Evolutionary conservation across 2,888 invertebrate genomes (phyloP), one percentile per base, ranked within the genome.

Genomic region (Dryococelus australis): DNA sequence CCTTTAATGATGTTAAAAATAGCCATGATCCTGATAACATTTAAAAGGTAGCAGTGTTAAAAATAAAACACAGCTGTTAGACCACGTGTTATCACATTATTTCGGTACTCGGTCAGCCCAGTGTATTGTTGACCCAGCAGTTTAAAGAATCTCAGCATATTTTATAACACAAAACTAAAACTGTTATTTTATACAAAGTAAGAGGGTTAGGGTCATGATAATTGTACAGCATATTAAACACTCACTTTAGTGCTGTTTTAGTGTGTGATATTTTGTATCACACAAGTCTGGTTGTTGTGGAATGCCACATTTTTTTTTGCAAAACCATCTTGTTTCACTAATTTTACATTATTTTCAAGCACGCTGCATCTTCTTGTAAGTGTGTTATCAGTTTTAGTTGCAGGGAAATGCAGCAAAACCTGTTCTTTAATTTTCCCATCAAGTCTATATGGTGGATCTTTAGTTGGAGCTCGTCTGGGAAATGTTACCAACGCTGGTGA

Each of bases 381-480:
- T n/a, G n/a, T n/a, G 6, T 26, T 24, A n/a, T 80, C 24, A n/a
- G 26, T 80, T 80, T 80, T 80, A 80, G 80, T 80, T n/a, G 80
- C 27, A 10, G 26, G 80, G 80, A n/a, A 80, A 24, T 80, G 24
- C 24, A 80, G 26, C 4, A 80, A 24, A n/a, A 80, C 13, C 4
- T 80, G n/a, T 80, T 80, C 27, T 80, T 80, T 80, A 9, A 20
- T 80, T 80, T 80, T 80, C 13, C 80, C 80, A 80, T 80, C 80
- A n/a, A 80, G 80, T 80, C 28, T 20, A 13, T 80, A 80, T 80
- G 80, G 80, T 20, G 80, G 24, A 24, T 80, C 28, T 80, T 80
- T 80, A 13, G 80, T 13, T 80, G 79, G 8, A 24, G 79, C 79
- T 79, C 79, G 79, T 26, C 79, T 79, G n/a, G 79, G 27, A 24